Evolutionary conservation across 1,140 invertebrate genomes (phyloP).

Genomic region (Ceratosolen solmsi): DNA sequence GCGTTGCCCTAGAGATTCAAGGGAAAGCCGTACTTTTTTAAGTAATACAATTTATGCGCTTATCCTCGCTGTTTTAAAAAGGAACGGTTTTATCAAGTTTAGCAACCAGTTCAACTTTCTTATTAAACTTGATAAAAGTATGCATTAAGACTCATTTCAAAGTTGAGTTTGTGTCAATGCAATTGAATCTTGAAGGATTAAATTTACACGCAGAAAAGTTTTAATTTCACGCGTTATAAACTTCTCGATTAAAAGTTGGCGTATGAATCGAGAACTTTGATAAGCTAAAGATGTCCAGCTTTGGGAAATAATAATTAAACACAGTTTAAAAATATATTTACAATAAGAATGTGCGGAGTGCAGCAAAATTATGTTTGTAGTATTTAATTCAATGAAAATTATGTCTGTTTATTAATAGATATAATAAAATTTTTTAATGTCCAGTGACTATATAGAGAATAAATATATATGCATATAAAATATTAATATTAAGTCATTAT

Average conservation of each 20-base stretch:
- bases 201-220: conserved; percentile 33
- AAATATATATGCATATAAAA: too few species aligned
- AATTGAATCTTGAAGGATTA: conserved; percentile 10
- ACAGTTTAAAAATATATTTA: too few species aligned
- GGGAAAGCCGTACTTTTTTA: not conserved
- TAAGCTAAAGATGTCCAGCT: not conserved
- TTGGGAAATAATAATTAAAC: conserved; percentile 1
- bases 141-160: not conserved
- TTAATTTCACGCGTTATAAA: conserved; percentile 45
- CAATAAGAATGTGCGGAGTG: too few species aligned
- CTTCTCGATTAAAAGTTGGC: conserved; percentile 18
- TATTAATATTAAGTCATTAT: too few species aligned
- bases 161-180: not conserved
- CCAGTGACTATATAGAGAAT: too few species aligned
- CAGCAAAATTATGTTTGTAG: too few species aligned
- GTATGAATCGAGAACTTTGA: not conserved
- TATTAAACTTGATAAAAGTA: conserved; percentile 6
- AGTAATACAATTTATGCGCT: not conserved
- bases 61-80: not conserved
- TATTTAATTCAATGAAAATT: too few species aligned
- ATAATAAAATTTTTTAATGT: too few species aligned
- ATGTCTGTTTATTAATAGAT: too few species aligned
- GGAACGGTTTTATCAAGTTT: not conserved
- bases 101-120: not conserved
- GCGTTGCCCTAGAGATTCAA: not conserved